These are phyloP conservation scores for Diarsia brunnea DNA, from an alignment of 2,888 invertebrate genomes.

Conservation along the genomic window DNA sequence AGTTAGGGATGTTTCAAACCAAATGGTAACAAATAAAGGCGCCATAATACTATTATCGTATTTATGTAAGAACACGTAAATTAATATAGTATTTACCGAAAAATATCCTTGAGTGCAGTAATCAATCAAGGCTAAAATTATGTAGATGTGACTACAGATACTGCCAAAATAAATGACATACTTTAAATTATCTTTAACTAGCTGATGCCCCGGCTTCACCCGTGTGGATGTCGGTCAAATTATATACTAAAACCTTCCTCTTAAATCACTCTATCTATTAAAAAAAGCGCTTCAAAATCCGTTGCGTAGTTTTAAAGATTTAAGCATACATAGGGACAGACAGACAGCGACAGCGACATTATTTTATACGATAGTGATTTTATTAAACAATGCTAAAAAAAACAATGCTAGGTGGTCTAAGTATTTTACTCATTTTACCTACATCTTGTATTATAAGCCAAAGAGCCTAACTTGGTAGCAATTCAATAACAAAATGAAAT, in stretches of 20 bases:
- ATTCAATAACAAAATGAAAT: constrained; percentile 2
- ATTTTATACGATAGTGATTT: no score
- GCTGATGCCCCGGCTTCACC: no score
- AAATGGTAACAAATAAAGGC: not conserved
- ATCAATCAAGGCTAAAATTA: no score
- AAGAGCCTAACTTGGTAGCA: not conserved
- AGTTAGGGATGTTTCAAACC: not conserved
- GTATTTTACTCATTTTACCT: not conserved
- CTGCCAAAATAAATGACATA: not conserved
- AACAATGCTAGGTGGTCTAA: not conserved
- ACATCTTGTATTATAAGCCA: not conserved
- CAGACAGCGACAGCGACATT: no score
- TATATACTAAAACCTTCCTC: no score
- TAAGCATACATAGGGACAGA: no score
- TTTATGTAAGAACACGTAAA: not conserved
- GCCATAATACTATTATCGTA: not conserved
- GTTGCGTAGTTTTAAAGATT: no score
- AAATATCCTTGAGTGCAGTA: not conserved
- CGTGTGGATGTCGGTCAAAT: no score
- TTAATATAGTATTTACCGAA: not conserved
- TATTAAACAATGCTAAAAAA: no score
- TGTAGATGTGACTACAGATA: not conserved
- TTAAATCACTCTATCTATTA: no score
- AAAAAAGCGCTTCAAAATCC: no score
- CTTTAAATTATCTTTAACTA: no score